Conservation (phyloP, 2,797 vertebrate genomes). For the Mus caroli region DNA sequence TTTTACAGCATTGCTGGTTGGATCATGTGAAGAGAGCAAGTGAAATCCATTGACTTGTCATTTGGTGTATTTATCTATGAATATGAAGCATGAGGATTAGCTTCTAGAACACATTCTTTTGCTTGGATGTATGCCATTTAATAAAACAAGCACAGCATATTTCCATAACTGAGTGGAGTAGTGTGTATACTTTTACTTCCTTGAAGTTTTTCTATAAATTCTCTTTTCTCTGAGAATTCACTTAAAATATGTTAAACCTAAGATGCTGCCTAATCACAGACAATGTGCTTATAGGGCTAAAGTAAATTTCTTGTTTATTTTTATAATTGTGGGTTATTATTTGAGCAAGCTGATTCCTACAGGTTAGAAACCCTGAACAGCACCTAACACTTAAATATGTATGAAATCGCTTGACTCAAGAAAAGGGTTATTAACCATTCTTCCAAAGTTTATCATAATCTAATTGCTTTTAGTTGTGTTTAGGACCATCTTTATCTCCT, state of each 20-base stretch:
- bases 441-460: not conserved
- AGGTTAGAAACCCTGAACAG: not conserved
- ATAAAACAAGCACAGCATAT: not conserved
- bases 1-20: not conserved
- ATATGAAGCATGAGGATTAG: not conserved
- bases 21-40: not conserved
- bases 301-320: conserved; percentile 38
- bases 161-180: not conserved
- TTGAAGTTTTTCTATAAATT: conserved; percentile 48
- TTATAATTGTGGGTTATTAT: conserved; percentile 6
- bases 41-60: not conserved
- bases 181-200: not conserved
- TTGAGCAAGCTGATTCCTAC: conserved; percentile 15
- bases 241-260: not conserved
- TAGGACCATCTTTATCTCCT: not conserved
- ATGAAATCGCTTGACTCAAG: conserved; percentile 28
- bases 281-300: not conserved
- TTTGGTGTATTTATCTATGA: not conserved
- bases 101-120: conserved; percentile 36
- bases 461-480: conserved; percentile 23
- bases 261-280: not conserved
- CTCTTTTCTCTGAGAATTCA: conserved; percentile 9
- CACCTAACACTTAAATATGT: conserved; percentile 8
- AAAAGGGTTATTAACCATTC: conserved; percentile 18
- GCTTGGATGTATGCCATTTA: not conserved